phyloP scores from a whole-genome alignment of 2,797 vertebrate species.

The Pteronotus mesoamericanus region DNA sequence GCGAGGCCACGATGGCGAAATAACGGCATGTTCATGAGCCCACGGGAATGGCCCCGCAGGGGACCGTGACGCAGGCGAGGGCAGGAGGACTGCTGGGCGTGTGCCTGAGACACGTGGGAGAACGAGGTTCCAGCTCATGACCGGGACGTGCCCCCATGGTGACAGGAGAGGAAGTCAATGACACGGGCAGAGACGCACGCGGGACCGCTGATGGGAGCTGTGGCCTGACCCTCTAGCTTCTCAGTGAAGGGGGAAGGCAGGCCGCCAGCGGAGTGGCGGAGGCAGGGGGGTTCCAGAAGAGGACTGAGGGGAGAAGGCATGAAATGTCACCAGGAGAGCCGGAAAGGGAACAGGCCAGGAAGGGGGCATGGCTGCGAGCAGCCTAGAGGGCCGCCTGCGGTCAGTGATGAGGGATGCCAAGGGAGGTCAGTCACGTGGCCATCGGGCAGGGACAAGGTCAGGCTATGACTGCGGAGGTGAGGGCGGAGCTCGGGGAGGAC shows the following conservation, averaged over 20 bases:
- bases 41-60: not conserved
- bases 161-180: not conserved
- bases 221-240: not conserved
- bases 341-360: not conserved
- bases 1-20: not conserved
- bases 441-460: not conserved
- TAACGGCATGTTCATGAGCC: not conserved
- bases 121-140: no score
- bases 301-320: not conserved
- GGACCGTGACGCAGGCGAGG: accelerated
- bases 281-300: not conserved
- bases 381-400: not conserved
- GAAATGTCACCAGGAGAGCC: no score
- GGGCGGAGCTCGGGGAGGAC: not conserved
- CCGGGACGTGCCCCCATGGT: not conserved
- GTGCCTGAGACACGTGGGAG: not conserved
- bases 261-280: not conserved
- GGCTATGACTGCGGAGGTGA: no score
- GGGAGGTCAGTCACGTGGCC: not conserved
- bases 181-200: not conserved
- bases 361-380: not conserved
- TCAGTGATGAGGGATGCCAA: not conserved
- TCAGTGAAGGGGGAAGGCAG: not conserved
- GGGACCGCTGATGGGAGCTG: not conserved
- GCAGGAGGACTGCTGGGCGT: not conserved